phyloP scores from a whole-genome alignment of 53 echinoderm and acorn worm genomes.

The Paracentrotus lividus region DNA sequence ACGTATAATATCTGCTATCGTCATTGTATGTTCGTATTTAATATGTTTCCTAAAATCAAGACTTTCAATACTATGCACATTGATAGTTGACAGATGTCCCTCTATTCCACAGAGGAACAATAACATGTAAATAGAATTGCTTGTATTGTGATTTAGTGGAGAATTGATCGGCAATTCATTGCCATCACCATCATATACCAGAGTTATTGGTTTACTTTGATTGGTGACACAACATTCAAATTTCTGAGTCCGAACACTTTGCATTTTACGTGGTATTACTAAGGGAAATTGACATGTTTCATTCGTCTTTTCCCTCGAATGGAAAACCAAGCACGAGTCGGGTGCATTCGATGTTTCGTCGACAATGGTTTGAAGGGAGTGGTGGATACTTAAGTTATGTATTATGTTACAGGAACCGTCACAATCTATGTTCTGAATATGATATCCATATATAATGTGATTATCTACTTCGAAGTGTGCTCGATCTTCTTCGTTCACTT shows the following conservation, averaged over 20 bases:
- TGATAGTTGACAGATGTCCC: not conserved
- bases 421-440: not conserved
- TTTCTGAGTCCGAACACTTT: not conserved
- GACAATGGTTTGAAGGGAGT: not conserved
- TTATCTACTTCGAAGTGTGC: conserved; percentile 10
- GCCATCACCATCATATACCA: not conserved
- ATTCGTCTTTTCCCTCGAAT: not conserved
- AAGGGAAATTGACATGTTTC: not conserved
- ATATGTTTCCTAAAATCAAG: not conserved
- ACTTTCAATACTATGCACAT: not conserved
- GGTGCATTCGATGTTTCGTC: not conserved
- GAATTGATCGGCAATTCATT: not conserved
- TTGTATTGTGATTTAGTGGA: not conserved
- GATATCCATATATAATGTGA: not conserved
- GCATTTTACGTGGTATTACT: not conserved
- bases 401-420: not conserved
- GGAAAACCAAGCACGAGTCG: not conserved
- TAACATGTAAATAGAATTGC: not conserved
- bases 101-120: not conserved
- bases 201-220: no score
- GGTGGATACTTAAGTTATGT: not conserved
- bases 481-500: conserved; percentile 1
- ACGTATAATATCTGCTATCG: not conserved
- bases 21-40: not conserved
- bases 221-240: not conserved